These are phyloP conservation scores for Macrosoma leucophasiata DNA, from an alignment of 2,888 invertebrate genomes.

Conservation along the genomic window DNA sequence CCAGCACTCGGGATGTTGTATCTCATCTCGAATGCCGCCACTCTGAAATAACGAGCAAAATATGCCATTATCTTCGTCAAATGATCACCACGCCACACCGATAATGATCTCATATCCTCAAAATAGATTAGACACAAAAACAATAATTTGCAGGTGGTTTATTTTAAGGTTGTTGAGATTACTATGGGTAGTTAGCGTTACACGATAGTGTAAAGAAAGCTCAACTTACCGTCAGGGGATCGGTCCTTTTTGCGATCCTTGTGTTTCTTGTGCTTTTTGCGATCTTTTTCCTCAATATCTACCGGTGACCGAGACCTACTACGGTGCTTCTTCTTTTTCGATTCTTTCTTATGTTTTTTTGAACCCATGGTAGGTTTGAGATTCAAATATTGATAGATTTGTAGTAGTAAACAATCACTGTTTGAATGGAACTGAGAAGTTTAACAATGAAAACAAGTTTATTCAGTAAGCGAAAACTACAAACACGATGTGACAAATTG, in stretches of 20 bases:
- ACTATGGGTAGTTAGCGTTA: conserved; percentile 42
- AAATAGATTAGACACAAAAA: conserved; percentile 1
- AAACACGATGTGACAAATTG: too few species aligned
- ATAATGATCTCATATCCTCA: conserved; percentile 34
- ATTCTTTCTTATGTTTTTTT: conserved; percentile 82
- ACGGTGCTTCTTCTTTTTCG: conserved; percentile 80
- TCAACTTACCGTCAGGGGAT: conserved; percentile 75
- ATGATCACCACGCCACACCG: conserved; percentile 37
- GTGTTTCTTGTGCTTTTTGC: conserved; percentile 71
- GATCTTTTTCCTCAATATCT: conserved; percentile 73
- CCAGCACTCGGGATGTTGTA: conserved; percentile 49
- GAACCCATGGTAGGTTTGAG: conserved; percentile 74
- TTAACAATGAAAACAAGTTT: too few species aligned
- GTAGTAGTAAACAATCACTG: too few species aligned
- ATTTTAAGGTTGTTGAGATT: conserved; percentile 33
- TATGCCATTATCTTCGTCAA: conserved; percentile 70
- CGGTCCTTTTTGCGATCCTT: conserved; percentile 71
- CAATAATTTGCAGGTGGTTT: neutral
- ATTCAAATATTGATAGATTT: neutral
- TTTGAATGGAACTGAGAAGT: too few species aligned
- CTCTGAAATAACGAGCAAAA: conserved; percentile 74
- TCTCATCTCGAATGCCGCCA: conserved; percentile 58
- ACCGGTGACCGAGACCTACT: conserved; percentile 75
- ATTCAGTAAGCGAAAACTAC: too few species aligned
- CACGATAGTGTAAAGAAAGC: conserved; percentile 24